Percentiles rank a stretch among this genome's conserved stretches.
Evolutionary conservation across 2,888 invertebrate genomes (phyloP).

Genomic region (Autographa pulchrina): DNA sequence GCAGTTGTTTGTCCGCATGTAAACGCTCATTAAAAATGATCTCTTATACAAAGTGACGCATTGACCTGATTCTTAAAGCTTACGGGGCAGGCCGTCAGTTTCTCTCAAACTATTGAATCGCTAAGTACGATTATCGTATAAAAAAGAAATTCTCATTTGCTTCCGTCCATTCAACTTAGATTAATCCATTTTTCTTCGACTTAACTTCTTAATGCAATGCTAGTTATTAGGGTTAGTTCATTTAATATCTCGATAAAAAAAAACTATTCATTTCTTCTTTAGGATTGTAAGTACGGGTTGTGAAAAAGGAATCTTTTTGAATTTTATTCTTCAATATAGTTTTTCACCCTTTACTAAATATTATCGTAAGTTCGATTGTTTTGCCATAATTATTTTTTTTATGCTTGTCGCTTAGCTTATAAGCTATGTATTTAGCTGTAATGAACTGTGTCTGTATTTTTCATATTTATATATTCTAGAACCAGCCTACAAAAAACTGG

Average conservation of each 20-base stretch:
- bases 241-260: background rate
- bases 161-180: conserved; percentile 6
- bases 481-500: background rate
- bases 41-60: conserved; percentile 3
- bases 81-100: conserved; percentile 18
- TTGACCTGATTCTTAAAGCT: conserved; percentile 14
- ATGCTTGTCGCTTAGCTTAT: too few relatives aligned
- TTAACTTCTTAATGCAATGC: background rate
- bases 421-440: too few relatives aligned
- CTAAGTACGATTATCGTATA: conserved; percentile 8
- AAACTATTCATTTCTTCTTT: background rate
- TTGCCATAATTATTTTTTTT: too few relatives aligned
- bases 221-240: background rate
- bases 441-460: too few relatives aligned
- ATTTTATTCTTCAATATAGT: too few relatives aligned
- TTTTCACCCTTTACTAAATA: too few relatives aligned
- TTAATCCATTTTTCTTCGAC: conserved; percentile 9
- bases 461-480: background rate
- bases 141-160: conserved; percentile 25
- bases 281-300: background rate
- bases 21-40: conserved; percentile 5
- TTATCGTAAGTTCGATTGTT: too few relatives aligned
- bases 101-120: conserved; percentile 11
- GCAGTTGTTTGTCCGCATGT: background rate
- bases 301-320: too few relatives aligned